Evolutionary conservation across 1,140 invertebrate genomes (phyloP), one percentile per base, ranked within the genome.

Genomic region (Cotesia vestalis): DNA sequence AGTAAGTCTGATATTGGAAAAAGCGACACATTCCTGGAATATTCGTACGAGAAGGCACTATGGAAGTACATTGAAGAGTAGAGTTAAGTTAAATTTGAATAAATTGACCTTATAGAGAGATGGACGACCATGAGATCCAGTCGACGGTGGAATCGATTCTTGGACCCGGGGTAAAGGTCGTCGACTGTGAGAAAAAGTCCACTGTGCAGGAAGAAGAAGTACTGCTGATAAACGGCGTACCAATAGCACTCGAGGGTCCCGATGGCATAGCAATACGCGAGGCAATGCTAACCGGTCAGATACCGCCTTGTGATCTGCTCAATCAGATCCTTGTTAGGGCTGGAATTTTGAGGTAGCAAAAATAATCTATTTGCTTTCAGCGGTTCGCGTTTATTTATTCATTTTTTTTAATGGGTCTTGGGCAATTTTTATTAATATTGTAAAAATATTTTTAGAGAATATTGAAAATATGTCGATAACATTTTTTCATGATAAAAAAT

Each of bases 141-240:
- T 92, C 92, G 75, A 93, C 92, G 57, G 93, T 94, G 40, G 92
- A 94, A 83, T 91, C 92, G 68, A 90, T 94, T 62, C 89, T 93
- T 66, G 93, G 93, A 70, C 92, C 92, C 69, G 92, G 91, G 40
- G 91, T 89, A 6, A 91, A 92, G 84, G 91, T 94, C 64, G 89
- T 94, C 55, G 92, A 94, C 81, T 93, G 92, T 80, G 91, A 93
- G 78, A 93, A 93, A 73, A 92, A 91, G 70, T 92, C 91, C 1
- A 90, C 89, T 55, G 89, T 93, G 51, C 89, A 90, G 64, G 91
- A 93, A 82, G 91, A 93, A 78, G 92, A 94, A 83, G 90, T 93
- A 70, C 83, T 94, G 38, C 86, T 92, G 77, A 92, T 94, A 75
- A 94, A 94, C 80, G 93, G 93, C 0, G 89, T 91, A 40, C 92